Evolutionary conservation across 2,888 invertebrate species (phyloP).

Genomic region (Xiphydria camelus): DNA sequence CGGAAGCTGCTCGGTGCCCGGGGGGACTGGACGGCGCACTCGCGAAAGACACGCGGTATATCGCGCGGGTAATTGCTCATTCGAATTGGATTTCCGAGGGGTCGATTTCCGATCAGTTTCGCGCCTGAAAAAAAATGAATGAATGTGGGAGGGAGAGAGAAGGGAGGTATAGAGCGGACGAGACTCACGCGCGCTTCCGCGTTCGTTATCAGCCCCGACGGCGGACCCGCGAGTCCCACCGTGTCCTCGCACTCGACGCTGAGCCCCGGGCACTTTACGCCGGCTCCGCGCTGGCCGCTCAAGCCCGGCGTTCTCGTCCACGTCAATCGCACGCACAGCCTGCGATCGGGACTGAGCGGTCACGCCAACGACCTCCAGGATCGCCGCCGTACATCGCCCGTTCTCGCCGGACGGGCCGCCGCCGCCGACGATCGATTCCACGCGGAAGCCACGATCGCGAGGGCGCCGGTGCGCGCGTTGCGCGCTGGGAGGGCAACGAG

Average conservation of each 20-base stretch:
- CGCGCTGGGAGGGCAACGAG: constrained; percentile 30
- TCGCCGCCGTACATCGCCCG: constrained; percentile 31
- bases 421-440: constrained; percentile 20
- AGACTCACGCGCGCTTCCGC: constrained; percentile 13
- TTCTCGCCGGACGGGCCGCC: constrained; percentile 25
- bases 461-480: constrained; percentile 37
- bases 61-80: too few relatives aligned
- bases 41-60: too few relatives aligned
- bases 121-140: background rate
- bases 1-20: too few relatives aligned
- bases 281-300: constrained; percentile 80
- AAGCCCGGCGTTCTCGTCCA: constrained; percentile 88
- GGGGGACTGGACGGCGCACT: too few relatives aligned
- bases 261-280: constrained; percentile 41
- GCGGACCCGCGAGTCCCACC: constrained; percentile 53
- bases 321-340: constrained; percentile 80
- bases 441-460: constrained; percentile 22
- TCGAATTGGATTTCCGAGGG: background rate
- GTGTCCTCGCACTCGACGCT: constrained; percentile 46
- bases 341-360: constrained; percentile 52
- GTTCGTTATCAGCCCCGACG: constrained; percentile 58
- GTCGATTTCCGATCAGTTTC: constrained; percentile 1
- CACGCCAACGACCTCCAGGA: constrained; percentile 39
- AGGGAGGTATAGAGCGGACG: constrained; percentile 9
- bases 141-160: constrained; percentile 3